Conservation (phyloP, 2,113 vertebrate species). For the Eurypyga helias region DNA sequence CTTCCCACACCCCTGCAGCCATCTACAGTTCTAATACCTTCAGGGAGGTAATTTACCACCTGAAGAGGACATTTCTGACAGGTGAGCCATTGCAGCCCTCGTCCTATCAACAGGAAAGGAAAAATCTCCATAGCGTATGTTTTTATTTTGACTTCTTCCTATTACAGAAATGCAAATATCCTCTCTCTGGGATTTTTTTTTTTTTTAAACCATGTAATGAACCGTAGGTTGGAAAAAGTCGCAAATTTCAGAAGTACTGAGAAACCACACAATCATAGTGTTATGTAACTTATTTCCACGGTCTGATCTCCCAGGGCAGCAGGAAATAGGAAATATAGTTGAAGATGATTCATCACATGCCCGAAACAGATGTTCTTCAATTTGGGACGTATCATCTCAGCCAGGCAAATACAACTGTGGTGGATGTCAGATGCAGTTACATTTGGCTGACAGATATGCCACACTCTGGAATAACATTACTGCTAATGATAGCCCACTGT, state of each 20-base stretch:
- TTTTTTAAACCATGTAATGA: not conserved
- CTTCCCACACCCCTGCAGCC: not conserved
- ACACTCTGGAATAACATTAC: constrained; percentile 35
- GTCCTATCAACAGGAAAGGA: not conserved
- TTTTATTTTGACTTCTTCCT: not conserved
- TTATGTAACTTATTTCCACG: constrained; percentile 17
- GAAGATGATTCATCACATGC: constrained; percentile 40
- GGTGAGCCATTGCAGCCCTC: not conserved
- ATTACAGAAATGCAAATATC: not conserved
- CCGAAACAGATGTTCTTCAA: constrained; percentile 22
- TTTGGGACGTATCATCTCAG: constrained; percentile 5
- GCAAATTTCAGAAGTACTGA: not conserved
- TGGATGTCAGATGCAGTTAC: constrained; percentile 41
- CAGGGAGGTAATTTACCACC: not conserved
- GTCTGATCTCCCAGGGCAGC: not conserved
- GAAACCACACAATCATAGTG: not conserved
- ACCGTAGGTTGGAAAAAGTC: not conserved
- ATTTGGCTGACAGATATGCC: constrained; percentile 42
- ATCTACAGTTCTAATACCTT: not conserved
- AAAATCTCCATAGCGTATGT: not conserved
- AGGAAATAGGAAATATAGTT: constrained; percentile 36
- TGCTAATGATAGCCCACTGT: constrained; percentile 50
- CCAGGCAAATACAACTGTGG: constrained; percentile 3
- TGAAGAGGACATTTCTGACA: not conserved
- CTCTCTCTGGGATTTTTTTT: not conserved